phyloP scores from a whole-genome alignment of 2,888 invertebrate species.

The Nezara viridula region DNA sequence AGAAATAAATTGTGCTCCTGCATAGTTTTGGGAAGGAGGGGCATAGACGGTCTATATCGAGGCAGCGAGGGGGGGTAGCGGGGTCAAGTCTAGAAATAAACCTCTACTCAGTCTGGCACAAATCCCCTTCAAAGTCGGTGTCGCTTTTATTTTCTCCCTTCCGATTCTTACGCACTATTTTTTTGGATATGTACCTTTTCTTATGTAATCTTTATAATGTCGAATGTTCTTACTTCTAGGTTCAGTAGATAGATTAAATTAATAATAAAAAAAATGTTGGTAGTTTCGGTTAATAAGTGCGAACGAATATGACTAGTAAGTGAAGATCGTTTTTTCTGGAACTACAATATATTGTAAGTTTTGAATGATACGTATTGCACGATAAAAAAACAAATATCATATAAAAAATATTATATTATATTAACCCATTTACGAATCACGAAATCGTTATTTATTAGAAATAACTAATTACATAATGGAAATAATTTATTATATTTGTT shows the following conservation, averaged over 20 bases:
- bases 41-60: slow-evolving; percentile 8
- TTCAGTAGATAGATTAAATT: not conserved
- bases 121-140: slow-evolving; percentile 22
- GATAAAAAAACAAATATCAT: too few species aligned
- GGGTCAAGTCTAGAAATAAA: slow-evolving; percentile 45
- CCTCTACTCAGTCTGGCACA: slow-evolving; percentile 31
- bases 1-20: not conserved
- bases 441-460: too few species aligned
- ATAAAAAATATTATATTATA: too few species aligned
- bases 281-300: not conserved
- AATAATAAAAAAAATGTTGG: not conserved
- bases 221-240: not conserved
- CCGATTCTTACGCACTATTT: not conserved
- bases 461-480: too few species aligned
- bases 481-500: too few species aligned
- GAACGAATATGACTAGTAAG: not conserved
- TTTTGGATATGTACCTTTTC: not conserved
- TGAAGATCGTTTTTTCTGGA: not conserved
- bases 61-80: not conserved
- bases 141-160: not conserved
- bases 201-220: not conserved
- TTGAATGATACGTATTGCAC: not conserved
- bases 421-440: too few species aligned
- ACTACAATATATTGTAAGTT: not conserved
- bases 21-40: not conserved